These are phyloP conservation scores for Chrysomela aeneicollis DNA, from an alignment of 2,888 invertebrate genomes.

Conservation along the genomic window DNA sequence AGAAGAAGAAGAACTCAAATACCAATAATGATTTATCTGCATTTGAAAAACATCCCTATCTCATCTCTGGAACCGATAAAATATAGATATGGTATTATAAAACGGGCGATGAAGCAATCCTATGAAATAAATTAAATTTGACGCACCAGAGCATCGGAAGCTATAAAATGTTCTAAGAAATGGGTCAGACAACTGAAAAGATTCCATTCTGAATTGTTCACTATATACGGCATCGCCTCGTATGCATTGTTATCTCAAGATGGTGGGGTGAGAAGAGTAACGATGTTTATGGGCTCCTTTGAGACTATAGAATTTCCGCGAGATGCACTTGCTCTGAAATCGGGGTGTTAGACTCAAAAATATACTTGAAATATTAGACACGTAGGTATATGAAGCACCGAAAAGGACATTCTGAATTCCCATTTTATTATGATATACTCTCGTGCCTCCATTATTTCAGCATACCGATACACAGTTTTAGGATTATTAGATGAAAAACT, in stretches of 20 bases:
- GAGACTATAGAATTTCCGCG: constrained; percentile 3
- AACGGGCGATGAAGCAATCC: constrained; percentile 37
- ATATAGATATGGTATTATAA: constrained; percentile 33
- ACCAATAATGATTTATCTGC: not conserved
- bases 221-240: constrained; percentile 30
- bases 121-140: constrained; percentile 41
- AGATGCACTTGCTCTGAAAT: not conserved
- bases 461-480: not conserved
- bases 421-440: not conserved
- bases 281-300: constrained; percentile 17
- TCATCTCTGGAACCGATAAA: constrained; percentile 26
- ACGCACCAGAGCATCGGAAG: constrained; percentile 42
- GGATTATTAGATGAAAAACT: not conserved
- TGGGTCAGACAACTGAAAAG: constrained; percentile 40
- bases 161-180: constrained; percentile 41
- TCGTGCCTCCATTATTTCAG: no score
- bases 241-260: constrained; percentile 28
- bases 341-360: constrained; percentile 1
- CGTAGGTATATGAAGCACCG: not conserved
- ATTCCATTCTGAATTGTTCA: constrained; percentile 34
- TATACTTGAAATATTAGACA: not conserved
- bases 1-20: no score
- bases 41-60: constrained; percentile 27
- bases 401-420: not conserved
- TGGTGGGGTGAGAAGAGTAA: constrained; percentile 3